phyloP scores from a whole-genome alignment of 2,797 vertebrate species.

The Trachops cirrhosus region DNA sequence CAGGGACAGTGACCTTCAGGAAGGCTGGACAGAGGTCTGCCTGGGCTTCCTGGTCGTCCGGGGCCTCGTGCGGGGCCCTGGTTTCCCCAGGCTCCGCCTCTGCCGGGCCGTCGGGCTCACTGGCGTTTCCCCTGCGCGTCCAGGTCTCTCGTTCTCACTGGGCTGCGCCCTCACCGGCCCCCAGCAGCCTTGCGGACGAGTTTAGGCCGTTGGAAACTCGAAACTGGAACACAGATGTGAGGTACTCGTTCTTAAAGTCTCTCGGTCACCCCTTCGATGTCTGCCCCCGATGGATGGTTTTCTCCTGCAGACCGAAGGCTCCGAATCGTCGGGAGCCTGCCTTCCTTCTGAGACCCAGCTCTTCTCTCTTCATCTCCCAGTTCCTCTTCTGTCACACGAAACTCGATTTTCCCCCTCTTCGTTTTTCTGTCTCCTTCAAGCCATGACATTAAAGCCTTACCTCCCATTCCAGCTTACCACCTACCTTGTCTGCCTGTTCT shows the following conservation, averaged over 20 bases:
- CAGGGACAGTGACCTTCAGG: neutral
- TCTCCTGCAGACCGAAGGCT: neutral
- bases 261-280: neutral
- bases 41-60: neutral
- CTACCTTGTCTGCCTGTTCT: neutral
- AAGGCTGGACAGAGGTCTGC: neutral
- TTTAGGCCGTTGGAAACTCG: neutral
- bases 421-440: neutral
- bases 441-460: neutral
- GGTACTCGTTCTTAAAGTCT: neutral
- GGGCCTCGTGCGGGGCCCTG: accelerated
- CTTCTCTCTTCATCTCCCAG: neutral
- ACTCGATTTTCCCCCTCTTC: neutral
- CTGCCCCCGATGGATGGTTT: neutral
- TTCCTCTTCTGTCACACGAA: neutral
- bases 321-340: neutral
- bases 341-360: neutral
- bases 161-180: too few relatives aligned
- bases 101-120: neutral
- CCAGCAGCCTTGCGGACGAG: neutral
- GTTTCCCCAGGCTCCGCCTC: too few relatives aligned
- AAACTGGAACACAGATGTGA: neutral
- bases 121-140: accelerated
- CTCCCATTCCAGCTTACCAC: neutral
- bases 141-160: neutral